Percentiles rank a stretch among this genome's conserved stretches.
These are phyloP conservation scores for Cinclus mexicanus DNA, from an alignment of 2,113 vertebrate species.

Conservation along the genomic window DNA sequence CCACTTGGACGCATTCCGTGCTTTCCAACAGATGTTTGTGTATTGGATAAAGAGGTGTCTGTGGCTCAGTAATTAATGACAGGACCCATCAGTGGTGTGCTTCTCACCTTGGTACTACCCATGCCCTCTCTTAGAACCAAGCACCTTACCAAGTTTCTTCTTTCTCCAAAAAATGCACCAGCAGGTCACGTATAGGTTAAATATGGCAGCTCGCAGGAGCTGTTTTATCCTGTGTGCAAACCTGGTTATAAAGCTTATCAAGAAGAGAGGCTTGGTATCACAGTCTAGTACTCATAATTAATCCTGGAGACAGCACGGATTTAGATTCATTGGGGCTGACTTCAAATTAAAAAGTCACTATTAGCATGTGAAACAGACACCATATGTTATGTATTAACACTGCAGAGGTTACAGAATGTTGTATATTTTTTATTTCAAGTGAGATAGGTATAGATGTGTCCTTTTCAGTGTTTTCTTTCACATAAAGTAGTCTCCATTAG, in stretches of 20 bases:
- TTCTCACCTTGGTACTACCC: not conserved
- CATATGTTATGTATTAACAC: slow-evolving; percentile 71
- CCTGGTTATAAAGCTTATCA: slow-evolving; percentile 74
- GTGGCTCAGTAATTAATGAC: not conserved
- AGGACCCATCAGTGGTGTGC: not conserved
- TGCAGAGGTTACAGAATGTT: slow-evolving; percentile 27
- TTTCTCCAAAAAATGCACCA: not conserved
- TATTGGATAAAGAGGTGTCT: not conserved
- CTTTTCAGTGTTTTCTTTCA: not conserved
- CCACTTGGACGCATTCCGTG: not conserved
- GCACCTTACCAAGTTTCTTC: not conserved
- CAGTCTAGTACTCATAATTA: slow-evolving; percentile 79
- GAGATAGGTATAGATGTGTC: not conserved
- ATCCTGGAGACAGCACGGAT: slow-evolving; percentile 77
- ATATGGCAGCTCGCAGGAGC: slow-evolving; percentile 53
- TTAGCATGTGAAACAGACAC: slow-evolving; percentile 75
- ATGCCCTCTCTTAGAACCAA: not conserved
- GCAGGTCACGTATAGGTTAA: slow-evolving; percentile 1
- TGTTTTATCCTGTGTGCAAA: slow-evolving; percentile 71
- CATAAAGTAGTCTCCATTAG: not conserved
- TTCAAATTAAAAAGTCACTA: slow-evolving; percentile 81
- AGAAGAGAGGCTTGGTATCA: slow-evolving; percentile 72
- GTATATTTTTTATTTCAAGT: not conserved
- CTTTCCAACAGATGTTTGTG: not conserved
- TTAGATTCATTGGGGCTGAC: slow-evolving; percentile 76